A percentile compares a stretch with the other conserved stretches of the same genome.
phyloP scores from a whole-genome alignment of 2,797 vertebrate genomes.

The Epinephelus awoara region DNA sequence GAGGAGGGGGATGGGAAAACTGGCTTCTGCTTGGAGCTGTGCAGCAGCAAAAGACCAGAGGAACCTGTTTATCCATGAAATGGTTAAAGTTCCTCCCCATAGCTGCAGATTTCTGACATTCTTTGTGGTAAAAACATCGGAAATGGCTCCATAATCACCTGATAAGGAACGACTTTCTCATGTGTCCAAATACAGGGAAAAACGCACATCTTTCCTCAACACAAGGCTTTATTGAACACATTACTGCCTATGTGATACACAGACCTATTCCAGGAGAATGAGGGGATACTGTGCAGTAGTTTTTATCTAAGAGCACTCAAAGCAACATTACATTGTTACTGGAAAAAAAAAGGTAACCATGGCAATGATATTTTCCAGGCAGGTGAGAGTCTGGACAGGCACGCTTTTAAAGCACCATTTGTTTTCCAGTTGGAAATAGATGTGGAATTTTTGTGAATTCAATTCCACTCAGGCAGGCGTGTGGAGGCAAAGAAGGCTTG shows the following conservation, averaged over 20 bases:
- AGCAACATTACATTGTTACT: constrained; percentile 62
- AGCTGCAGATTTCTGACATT: constrained; percentile 12
- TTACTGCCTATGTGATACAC: constrained; percentile 41
- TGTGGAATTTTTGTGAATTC: constrained; percentile 44
- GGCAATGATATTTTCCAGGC: constrained; percentile 71
- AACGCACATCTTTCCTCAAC: constrained; percentile 24
- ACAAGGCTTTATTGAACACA: constrained; percentile 72
- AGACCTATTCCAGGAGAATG: constrained; percentile 37
- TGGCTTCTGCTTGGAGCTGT: constrained; percentile 34
- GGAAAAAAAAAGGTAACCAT: constrained; percentile 74
- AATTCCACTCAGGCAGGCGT: constrained; percentile 42
- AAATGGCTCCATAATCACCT: not conserved
- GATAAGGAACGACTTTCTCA: not conserved
- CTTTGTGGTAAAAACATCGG: not conserved
- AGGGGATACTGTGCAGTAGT: constrained; percentile 48
- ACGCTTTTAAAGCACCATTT: constrained; percentile 78
- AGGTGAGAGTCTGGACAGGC: constrained; percentile 76
- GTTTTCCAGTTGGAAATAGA: constrained; percentile 61
- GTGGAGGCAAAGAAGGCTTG: constrained; percentile 47
- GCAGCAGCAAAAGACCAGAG: constrained; percentile 55
- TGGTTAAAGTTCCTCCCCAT: not conserved
- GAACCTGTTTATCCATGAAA: constrained; percentile 58
- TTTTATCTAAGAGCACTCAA: constrained; percentile 68
- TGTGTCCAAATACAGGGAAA: constrained; percentile 2
- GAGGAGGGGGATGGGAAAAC: constrained; percentile 60